Conservation (phyloP, 2,888 invertebrate species). For the Xylocampa areola region DNA sequence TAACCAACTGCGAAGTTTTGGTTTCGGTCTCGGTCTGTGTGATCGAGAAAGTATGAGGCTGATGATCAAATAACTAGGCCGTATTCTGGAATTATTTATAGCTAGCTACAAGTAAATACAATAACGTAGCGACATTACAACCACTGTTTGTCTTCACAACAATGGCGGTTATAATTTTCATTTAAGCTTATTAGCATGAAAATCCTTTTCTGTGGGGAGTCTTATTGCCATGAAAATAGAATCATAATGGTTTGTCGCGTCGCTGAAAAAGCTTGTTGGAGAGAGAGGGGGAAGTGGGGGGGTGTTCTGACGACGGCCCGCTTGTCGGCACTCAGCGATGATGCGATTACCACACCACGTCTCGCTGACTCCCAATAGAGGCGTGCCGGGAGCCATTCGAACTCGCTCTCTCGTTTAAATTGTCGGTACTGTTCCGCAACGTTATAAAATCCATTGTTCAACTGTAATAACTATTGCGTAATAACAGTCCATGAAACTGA, state of each 20-base stretch:
- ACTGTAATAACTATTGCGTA: constrained; percentile 87
- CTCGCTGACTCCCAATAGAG: constrained; percentile 91
- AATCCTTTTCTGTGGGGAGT: constrained; percentile 70
- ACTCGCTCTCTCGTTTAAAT: constrained; percentile 86
- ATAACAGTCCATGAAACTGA: constrained; percentile 85
- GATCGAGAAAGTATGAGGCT: no score
- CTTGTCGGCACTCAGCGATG: constrained; percentile 78
- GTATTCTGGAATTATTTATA: background rate
- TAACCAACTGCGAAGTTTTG: no score
- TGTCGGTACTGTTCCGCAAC: constrained; percentile 84
- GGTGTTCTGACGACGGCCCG: constrained; percentile 57
- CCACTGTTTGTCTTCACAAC: constrained; percentile 54
- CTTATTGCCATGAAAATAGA: constrained; percentile 85
- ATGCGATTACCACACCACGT: constrained; percentile 93
- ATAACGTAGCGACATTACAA: constrained; percentile 42
- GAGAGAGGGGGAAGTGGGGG: constrained; percentile 62
- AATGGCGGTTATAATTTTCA: constrained; percentile 62
- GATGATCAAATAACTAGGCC: no score
- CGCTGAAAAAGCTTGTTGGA: constrained; percentile 77
- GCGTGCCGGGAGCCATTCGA: constrained; percentile 78
- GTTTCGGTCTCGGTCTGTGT: no score
- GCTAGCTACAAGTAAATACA: no score
- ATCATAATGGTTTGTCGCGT: constrained; percentile 87
- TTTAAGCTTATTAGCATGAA: constrained; percentile 79
- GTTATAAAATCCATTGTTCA: constrained; percentile 86